Evolutionary conservation across 2,113 vertebrate species (phyloP), one percentile per base, ranked within the genome.

Genomic region (Osmerus eperlanus): DNA sequence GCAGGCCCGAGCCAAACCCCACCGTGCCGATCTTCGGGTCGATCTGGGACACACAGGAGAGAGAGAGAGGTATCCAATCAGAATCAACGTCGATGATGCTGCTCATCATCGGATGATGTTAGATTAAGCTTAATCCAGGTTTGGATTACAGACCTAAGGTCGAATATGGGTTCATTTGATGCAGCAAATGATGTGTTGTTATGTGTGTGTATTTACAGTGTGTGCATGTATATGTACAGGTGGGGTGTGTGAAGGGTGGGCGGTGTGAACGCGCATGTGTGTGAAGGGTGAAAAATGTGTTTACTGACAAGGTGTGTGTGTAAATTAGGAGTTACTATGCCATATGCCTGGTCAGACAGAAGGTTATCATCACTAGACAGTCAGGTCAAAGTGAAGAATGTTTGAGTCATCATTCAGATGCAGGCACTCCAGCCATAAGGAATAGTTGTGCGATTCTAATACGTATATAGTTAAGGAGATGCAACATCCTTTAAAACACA

Each of bases 1-100:
- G 97, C 71, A 99, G 93, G 29, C 97, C 97, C 3, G 97, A 99
- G 1, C 97, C 97, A n/a, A 98, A 99, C 67, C 96, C 96, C 0
- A 99, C 95, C 0, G 97, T 99, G 5, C 97, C 97, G 0, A 93
- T 81, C 3, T 95, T 87, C 0, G 97, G 96, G 70, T 98, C 95
- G 1, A 98, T 93, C 97, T 99, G 28, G 4, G 11, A 19, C 47
- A 1, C 9, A 13, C 3, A 68, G 2, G 32, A 60, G 5, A 13
- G 15, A 3, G 32, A 60, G 5, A 16, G 15, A 12, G 25, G n/a
- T 21, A 74, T 51, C 12, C 12, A 58, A 47, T 36, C 8, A 72
- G 3, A 19, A 19, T 51, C 36, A 8, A 19, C 9, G 6, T 1
- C 25, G 14, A n/a, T 16, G 53, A 3, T 16, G 52, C 52, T 53